A percentile compares a stretch with the other conserved stretches of the same genome.
Evolutionary conservation across 1,140 invertebrate species (phyloP).

Genomic region (Danaus plexippus): DNA sequence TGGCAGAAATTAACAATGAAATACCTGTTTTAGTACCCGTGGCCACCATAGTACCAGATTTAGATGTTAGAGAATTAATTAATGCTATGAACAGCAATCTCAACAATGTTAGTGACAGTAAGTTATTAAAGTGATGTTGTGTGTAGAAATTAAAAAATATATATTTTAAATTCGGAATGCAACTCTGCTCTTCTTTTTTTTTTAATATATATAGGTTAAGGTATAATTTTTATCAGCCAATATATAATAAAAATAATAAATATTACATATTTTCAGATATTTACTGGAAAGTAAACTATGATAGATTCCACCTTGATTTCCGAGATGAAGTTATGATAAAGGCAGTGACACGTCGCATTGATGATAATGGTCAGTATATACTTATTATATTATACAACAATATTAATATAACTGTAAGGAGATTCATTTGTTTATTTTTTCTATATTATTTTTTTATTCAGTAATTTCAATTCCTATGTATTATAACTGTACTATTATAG

Average conservation of each 20-base stretch:
- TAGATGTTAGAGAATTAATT: constrained; percentile 57
- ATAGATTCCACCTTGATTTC: constrained; percentile 87
- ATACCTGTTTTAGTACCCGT: constrained; percentile 55
- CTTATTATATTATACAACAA: neutral
- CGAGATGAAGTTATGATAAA: constrained; percentile 85
- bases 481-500: neutral
- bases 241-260: too few species aligned
- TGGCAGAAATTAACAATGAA: constrained; percentile 52
- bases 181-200: too few species aligned
- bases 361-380: constrained; percentile 71
- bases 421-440: too few species aligned
- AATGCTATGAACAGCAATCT: constrained; percentile 41
- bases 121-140: constrained; percentile 26
- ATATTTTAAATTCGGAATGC: too few species aligned
- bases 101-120: constrained; percentile 56
- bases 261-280: constrained; percentile 52
- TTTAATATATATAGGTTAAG: too few species aligned
- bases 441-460: neutral
- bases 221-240: too few species aligned
- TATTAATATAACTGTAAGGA: too few species aligned
- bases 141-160: too few species aligned
- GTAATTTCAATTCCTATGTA: constrained; percentile 1
- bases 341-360: constrained; percentile 81
- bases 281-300: constrained; percentile 86
- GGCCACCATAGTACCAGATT: constrained; percentile 64